Base-by-base conservation (phyloP, 2,113 vertebrate species). In the Casuarius casuarius region DNA sequence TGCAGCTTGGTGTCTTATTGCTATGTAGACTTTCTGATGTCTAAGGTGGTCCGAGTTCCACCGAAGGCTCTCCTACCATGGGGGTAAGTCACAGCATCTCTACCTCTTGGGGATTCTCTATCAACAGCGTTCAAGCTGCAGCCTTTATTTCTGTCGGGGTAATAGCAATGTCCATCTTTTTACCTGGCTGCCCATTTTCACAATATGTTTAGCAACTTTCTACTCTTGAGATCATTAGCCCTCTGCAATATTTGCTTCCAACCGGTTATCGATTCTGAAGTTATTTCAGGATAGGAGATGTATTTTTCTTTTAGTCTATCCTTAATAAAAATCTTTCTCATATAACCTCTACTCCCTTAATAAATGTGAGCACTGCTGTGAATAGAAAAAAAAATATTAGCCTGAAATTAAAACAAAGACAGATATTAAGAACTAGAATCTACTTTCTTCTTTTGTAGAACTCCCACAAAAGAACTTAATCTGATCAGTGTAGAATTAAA, bases 381-480 rank as follows among this genome's bases (percentile, higher is more conserved):
- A 94, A 74, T 17, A 94, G 48, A 59, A 52, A 49, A 87, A 87
- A 71, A 84, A 54, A 86, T 63, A 96, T 88, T 48, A 90, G 54
- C 48, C 76, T 44, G 76, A 88, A 95, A 95, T 95, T 83, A 79
- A 91, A 93, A 80, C 94, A 68, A 6, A 56, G 31, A 88, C 52
- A 95, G 87, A 92, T 85, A 97, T 61, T 71, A 66, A 40, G 78
- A 44, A 73, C 84, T 33, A 77, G 44, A 71, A 86, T n/a, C 48
- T 33, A 20, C 59, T 77, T 94, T 77, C 63, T 93, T 89, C 90
- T 92, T 94, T 67, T 85, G 87, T 76, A 87, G 26, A 67, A 77
- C 21, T 92, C 75, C 29, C 74, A 94, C 74, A 95, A 90, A 91
- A 54, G 58, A 95, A 91, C 51, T 71, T 92, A 92, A 97, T 96